Percentiles rank a stretch among this genome's conserved stretches.
Evolutionary conservation across 1,140 invertebrate genomes (phyloP).

Genomic region (Hermatobates lingyangjiaoensis): DNA sequence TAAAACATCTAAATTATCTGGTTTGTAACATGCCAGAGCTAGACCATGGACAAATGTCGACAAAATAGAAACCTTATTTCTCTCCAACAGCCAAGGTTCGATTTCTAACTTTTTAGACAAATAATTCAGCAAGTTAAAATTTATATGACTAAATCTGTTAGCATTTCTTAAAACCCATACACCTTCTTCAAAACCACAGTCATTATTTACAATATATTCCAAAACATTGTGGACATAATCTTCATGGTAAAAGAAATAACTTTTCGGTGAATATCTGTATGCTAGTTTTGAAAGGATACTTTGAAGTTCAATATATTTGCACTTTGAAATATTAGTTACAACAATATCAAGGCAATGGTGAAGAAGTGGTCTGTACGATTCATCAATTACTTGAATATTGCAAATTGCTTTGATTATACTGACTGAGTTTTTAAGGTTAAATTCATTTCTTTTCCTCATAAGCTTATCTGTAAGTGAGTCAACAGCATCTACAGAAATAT

Average conservation of each 20-base stretch:
- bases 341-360: slow-evolving; percentile 16
- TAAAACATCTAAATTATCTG: slow-evolving; percentile 31
- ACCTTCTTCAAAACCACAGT: slow-evolving; percentile 29
- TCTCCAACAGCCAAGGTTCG: slow-evolving; percentile 19
- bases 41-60: slow-evolving; percentile 30
- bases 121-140: slow-evolving; percentile 33
- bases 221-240: slow-evolving; percentile 29
- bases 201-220: slow-evolving; percentile 26
- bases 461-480: slow-evolving; percentile 13
- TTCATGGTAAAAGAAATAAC: slow-evolving; percentile 34
- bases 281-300: slow-evolving; percentile 26
- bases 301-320: slow-evolving; percentile 27
- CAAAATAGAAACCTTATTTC: slow-evolving; percentile 20
- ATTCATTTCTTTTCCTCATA: slow-evolving; percentile 2
- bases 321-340: slow-evolving; percentile 23
- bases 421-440: slow-evolving; percentile 12
- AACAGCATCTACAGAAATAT: slow-evolving; percentile 26
- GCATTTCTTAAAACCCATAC: slow-evolving; percentile 29
- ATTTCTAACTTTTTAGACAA: slow-evolving; percentile 26
- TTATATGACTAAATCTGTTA: slow-evolving; percentile 30
- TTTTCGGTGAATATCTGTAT: slow-evolving; percentile 23
- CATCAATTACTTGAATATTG: not conserved
- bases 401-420: slow-evolving; percentile 13
- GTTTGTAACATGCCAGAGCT: slow-evolving; percentile 34
- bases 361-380: not conserved